phyloP scores from a whole-genome alignment of 1,140 invertebrate species.

The Contarinia nasturtii region DNA sequence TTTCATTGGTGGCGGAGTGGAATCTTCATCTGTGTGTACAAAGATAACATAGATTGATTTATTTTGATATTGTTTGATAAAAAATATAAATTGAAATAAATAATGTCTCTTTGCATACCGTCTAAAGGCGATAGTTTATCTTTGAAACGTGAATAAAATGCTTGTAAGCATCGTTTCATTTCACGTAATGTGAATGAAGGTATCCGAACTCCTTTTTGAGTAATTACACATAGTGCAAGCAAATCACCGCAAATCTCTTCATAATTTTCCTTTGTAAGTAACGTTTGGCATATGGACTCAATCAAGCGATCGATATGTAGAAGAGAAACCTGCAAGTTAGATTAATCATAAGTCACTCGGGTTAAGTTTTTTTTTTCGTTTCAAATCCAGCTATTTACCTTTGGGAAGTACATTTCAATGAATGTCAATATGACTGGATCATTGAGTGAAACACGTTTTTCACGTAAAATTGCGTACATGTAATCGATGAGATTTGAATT shows the following conservation, averaged over 20 bases:
- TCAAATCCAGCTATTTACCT: conserved; percentile 7
- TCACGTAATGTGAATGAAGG: background rate
- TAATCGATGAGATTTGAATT: conserved; percentile 19
- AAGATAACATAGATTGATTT: too few relatives aligned
- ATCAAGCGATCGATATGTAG: conserved; percentile 21
- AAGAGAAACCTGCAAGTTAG: conserved; percentile 7
- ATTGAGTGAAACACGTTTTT: conserved; percentile 19
- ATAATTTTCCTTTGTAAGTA: conserved; percentile 22
- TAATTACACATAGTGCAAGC: conserved; percentile 21
- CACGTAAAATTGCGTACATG: conserved; percentile 17
- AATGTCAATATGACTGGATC: conserved; percentile 20
- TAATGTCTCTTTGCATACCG: background rate
- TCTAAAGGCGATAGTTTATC: background rate
- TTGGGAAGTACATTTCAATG: conserved; percentile 21
- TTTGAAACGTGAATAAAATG: background rate
- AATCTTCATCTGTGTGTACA: background rate
- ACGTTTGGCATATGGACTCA: conserved; percentile 20
- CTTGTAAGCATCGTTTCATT: background rate
- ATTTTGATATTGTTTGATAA: too few relatives aligned
- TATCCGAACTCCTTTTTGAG: conserved; percentile 9
- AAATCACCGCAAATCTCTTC: conserved; percentile 23
- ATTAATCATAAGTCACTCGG: background rate
- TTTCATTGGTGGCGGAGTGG: background rate
- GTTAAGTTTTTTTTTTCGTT: background rate
- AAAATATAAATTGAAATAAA: background rate